Percentiles rank a stretch among this genome's conserved stretches.
Evolutionary conservation across 2,888 invertebrate genomes (phyloP).

Genomic region (Philopedon plagiatum): DNA sequence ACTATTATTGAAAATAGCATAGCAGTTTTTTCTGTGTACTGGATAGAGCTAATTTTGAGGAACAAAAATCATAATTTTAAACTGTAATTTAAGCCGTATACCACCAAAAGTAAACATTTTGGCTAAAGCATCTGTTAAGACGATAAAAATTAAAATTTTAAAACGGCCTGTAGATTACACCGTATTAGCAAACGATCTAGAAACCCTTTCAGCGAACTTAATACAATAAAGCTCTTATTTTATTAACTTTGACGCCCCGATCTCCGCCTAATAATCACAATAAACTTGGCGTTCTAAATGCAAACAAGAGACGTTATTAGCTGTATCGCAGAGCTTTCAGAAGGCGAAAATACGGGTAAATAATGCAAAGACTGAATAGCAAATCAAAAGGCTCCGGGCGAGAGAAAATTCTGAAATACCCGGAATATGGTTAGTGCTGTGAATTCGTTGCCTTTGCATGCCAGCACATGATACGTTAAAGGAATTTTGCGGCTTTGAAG

Average conservation of each 20-base stretch:
- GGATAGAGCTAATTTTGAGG: too few species aligned
- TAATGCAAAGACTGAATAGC: slow-evolving; percentile 21
- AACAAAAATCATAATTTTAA: too few species aligned
- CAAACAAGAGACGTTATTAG: slow-evolving; percentile 24
- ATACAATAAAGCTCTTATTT: slow-evolving; percentile 1
- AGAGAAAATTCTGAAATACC: slow-evolving; percentile 21
- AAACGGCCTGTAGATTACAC: background rate
- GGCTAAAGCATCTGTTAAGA: too few species aligned
- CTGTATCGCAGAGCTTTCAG: slow-evolving; percentile 12
- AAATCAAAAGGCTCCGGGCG: slow-evolving; percentile 14
- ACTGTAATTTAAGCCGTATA: too few species aligned
- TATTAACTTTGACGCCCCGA: slow-evolving; percentile 15
- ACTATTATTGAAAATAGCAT: too few species aligned
- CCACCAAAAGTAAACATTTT: too few species aligned
- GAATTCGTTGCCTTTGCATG: slow-evolving; percentile 4
- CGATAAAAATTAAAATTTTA: background rate
- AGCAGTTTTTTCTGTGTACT: too few species aligned
- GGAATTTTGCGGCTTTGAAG: slow-evolving; percentile 9
- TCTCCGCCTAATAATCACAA: slow-evolving; percentile 15
- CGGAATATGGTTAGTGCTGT: slow-evolving; percentile 8
- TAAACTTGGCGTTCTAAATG: slow-evolving; percentile 20
- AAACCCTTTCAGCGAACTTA: slow-evolving; percentile 3
- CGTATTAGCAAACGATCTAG: background rate
- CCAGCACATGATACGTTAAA: background rate
- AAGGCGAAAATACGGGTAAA: slow-evolving; percentile 17